Percentiles rank a stretch among this genome's conserved stretches.
phyloP scores from a whole-genome alignment of 2,797 vertebrate species.

The Malurus leucopterus region DNA sequence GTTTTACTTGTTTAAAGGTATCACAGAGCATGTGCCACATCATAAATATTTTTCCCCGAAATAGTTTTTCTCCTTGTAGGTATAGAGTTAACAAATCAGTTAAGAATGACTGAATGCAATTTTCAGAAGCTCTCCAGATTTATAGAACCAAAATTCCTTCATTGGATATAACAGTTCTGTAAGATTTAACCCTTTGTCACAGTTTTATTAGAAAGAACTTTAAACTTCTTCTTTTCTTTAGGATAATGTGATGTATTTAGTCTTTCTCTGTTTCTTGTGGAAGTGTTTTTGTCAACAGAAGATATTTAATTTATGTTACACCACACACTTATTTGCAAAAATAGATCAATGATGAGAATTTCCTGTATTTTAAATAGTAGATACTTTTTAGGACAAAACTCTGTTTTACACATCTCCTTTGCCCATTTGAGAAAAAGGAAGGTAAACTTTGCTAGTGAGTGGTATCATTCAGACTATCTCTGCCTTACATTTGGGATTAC shows the following conservation, averaged over 20 bases:
- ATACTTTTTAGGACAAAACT: not conserved
- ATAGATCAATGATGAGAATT: not conserved
- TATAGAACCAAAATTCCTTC: not conserved
- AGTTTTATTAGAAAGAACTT: not conserved
- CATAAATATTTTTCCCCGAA: not conserved
- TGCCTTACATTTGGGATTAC: not conserved
- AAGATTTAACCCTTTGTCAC: not conserved
- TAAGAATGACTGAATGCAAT: not conserved
- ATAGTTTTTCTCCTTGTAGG: not conserved
- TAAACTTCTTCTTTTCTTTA: not conserved
- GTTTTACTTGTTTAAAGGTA: not conserved
- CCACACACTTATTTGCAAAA: not conserved
- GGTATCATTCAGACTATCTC: not conserved
- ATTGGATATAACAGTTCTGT: not conserved
- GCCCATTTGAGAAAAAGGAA: not conserved
- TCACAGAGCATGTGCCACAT: not conserved
- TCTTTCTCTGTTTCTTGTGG: not conserved
- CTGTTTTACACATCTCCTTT: not conserved
- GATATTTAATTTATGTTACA: not conserved
- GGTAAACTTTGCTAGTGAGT: not conserved
- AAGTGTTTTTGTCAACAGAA: not conserved
- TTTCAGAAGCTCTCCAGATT: not conserved
- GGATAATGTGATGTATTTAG: not conserved
- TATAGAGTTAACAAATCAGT: not conserved
- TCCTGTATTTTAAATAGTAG: not conserved